Conservation (phyloP, 2,888 invertebrate genomes). For the Ceraclea dissimilis region DNA sequence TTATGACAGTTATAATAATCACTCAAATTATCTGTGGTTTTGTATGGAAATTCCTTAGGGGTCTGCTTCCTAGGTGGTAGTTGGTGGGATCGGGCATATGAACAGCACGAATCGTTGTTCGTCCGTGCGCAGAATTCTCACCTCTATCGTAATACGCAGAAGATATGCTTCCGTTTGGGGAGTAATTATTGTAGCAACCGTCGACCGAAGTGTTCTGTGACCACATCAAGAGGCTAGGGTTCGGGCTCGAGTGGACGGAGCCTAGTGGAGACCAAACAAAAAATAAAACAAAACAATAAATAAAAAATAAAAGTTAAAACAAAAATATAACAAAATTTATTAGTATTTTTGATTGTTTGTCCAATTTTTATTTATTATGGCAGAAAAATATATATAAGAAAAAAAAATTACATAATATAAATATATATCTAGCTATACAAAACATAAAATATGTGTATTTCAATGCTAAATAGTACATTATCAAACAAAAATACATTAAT, state of each 20-base stretch:
- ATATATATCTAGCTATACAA: too few species aligned
- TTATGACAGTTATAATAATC: too few species aligned
- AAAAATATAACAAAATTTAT: slow-evolving; percentile 8
- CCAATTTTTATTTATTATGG: not conserved
- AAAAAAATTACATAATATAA: too few species aligned
- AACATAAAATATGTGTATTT: too few species aligned
- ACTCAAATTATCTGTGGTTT: too few species aligned
- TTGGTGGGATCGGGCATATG: too few species aligned
- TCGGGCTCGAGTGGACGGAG: slow-evolving; percentile 21
- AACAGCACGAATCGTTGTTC: too few species aligned
- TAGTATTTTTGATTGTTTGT: not conserved
- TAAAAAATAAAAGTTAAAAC: not conserved
- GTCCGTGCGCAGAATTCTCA: slow-evolving; percentile 7
- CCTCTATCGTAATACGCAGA: slow-evolving; percentile 23
- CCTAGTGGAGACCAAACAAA: slow-evolving; percentile 9
- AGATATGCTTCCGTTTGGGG: slow-evolving; percentile 21
- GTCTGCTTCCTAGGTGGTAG: too few species aligned
- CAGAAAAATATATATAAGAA: too few species aligned
- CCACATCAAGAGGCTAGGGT: slow-evolving; percentile 24
- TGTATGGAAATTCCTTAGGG: too few species aligned
- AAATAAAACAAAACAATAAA: slow-evolving; percentile 9
- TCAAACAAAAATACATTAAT: too few species aligned
- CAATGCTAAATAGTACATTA: too few species aligned
- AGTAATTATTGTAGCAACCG: slow-evolving; percentile 20
- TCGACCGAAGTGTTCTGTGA: slow-evolving; percentile 20